phyloP scores from a whole-genome alignment of 1,140 invertebrate species.

The Pemphigus obesinymphae region DNA sequence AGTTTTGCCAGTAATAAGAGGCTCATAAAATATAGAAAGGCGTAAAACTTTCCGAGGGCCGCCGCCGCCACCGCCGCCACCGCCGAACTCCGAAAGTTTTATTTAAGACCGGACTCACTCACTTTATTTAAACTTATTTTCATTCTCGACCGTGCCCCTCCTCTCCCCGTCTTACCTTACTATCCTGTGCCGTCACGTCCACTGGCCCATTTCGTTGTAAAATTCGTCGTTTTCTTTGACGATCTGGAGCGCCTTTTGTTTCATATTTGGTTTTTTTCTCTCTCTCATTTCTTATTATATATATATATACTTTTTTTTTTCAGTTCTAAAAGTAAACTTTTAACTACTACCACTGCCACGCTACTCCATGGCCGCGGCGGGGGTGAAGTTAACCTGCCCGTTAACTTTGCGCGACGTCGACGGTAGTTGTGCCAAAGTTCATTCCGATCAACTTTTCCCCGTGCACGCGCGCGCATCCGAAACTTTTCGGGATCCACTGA shows the following conservation, averaged over 20 bases:
- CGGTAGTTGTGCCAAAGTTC: conserved; percentile 38
- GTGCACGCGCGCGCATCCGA: conserved; percentile 17
- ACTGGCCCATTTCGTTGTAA: background rate
- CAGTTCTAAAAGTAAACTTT: conserved; percentile 34
- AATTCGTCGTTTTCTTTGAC: conserved; percentile 22
- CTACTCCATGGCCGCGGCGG: background rate
- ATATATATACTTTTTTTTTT: background rate
- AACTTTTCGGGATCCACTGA: conserved; percentile 41
- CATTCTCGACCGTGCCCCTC: background rate
- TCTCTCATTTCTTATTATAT: background rate
- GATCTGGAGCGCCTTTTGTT: conserved; percentile 32
- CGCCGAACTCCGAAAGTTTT: conserved; percentile 27
- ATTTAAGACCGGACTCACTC: conserved; percentile 40
- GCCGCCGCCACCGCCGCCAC: conserved; percentile 19
- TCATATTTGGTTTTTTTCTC: conserved; percentile 32
- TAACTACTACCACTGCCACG: no score
- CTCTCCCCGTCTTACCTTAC: no score
- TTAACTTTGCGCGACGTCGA: conserved; percentile 27
- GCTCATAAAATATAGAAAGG: conserved; percentile 41
- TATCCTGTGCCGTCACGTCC: no score
- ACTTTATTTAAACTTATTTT: conserved; percentile 40
- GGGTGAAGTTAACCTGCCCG: conserved; percentile 31
- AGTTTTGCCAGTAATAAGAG: conserved; percentile 41
- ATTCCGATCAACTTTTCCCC: conserved; percentile 37
- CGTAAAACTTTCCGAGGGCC: conserved; percentile 37